Percentiles rank a stretch among this genome's conserved stretches.
Evolutionary conservation across 2,797 vertebrate species (phyloP).

Genomic region (Jordanella pulchra): DNA sequence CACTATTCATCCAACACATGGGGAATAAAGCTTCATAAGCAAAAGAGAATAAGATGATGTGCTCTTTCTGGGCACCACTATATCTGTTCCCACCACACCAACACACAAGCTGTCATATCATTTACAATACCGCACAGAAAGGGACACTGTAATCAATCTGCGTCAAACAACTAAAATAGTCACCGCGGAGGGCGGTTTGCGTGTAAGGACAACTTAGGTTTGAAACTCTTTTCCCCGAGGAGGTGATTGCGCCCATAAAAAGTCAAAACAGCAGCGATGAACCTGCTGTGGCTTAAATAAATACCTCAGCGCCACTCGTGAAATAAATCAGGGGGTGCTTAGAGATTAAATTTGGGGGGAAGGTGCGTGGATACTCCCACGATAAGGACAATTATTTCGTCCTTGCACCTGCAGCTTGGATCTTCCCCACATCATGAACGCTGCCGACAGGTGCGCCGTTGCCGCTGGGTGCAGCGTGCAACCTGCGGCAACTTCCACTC

Average conservation of each 20-base stretch:
- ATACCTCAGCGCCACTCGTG: conserved; percentile 1
- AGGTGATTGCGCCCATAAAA: conserved; percentile 20
- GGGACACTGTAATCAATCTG: conserved; percentile 66
- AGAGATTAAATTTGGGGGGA: neutral
- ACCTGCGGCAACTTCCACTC: conserved; percentile 54
- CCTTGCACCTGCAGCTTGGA: conserved; percentile 68
- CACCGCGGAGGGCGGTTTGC: conserved; percentile 46
- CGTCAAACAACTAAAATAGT: conserved; percentile 81
- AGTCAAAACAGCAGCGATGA: conserved; percentile 43
- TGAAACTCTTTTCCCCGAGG: conserved; percentile 46
- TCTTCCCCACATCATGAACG: conserved; percentile 40
- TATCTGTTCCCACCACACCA: conserved; percentile 55
- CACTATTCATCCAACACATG: conserved; percentile 35
- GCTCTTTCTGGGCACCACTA: conserved; percentile 20
- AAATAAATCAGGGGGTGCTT: neutral
- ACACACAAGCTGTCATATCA: conserved; percentile 69
- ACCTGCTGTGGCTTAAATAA: neutral
- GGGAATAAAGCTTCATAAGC: conserved; percentile 27
- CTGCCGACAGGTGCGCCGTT: conserved; percentile 71
- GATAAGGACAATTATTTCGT: conserved; percentile 15
- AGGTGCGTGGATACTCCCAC: conserved; percentile 2
- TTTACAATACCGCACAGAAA: conserved; percentile 67
- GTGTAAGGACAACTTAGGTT: conserved; percentile 53
- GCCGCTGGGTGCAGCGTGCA: conserved; percentile 24
- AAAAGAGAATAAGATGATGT: conserved; percentile 20